These are phyloP conservation scores for Polietes domitor DNA, from an alignment of 2,888 invertebrate genomes.

Conservation along the genomic window DNA sequence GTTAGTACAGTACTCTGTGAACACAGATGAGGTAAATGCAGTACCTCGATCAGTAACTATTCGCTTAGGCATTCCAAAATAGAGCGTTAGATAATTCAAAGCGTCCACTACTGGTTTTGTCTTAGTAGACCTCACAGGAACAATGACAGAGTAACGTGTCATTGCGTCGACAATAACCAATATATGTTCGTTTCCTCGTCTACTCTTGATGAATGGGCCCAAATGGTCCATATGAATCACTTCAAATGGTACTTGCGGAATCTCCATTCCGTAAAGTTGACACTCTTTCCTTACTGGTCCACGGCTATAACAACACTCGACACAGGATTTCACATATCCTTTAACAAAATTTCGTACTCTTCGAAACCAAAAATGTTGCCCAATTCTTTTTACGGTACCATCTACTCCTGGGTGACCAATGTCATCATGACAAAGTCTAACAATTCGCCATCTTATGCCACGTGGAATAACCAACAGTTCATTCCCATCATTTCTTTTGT, in stretches of 20 bases:
- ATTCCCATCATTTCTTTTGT: slow-evolving; percentile 33
- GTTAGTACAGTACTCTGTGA: slow-evolving; percentile 23
- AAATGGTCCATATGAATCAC: slow-evolving; percentile 45
- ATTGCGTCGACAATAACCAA: slow-evolving; percentile 57
- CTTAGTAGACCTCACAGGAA: slow-evolving; percentile 65
- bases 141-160: slow-evolving; percentile 55
- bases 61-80: slow-evolving; percentile 51
- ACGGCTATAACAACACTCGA: no score
- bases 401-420: no score
- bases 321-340: no score
- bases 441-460: slow-evolving; percentile 61
- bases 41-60: slow-evolving; percentile 59
- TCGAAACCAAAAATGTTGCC: no score
- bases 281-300: slow-evolving; percentile 50
- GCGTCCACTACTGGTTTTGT: slow-evolving; percentile 62
- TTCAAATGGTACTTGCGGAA: slow-evolving; percentile 35
- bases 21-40: slow-evolving; percentile 59
- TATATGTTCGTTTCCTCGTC: slow-evolving; percentile 50
- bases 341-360: slow-evolving; percentile 48
- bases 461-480: no score
- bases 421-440: no score
- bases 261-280: slow-evolving; percentile 33
- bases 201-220: slow-evolving; percentile 45
- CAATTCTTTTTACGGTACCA: no score
- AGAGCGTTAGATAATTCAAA: slow-evolving; percentile 52